These are phyloP conservation scores for Brachyalestes nurse DNA, from an alignment of 2,797 vertebrate species.

Conservation along the genomic window DNA sequence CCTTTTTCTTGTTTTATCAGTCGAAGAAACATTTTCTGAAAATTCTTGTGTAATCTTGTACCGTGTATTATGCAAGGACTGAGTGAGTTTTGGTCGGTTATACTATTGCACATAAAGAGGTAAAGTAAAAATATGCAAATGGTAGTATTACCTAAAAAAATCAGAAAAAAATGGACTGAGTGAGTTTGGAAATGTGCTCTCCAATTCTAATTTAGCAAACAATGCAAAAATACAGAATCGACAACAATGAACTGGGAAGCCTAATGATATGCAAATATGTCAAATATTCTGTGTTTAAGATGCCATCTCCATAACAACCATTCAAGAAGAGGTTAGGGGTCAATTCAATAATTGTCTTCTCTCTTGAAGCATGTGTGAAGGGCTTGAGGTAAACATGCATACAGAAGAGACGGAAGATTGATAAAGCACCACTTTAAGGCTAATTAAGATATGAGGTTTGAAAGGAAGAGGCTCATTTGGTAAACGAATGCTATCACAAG, in stretches of 20 bases:
- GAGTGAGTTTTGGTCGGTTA: too few relatives aligned
- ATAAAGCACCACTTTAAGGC: conserved; percentile 21
- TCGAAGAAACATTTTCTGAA: too few relatives aligned
- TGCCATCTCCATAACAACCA: conserved; percentile 62
- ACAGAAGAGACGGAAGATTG: conserved; percentile 18
- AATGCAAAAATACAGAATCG: conserved; percentile 6
- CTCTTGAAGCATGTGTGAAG: conserved; percentile 55
- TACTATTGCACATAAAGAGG: too few relatives aligned
- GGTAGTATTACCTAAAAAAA: too few relatives aligned
- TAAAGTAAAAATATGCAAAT: too few relatives aligned
- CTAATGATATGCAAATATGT: conserved; percentile 54
- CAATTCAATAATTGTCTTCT: conserved; percentile 62
- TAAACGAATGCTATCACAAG: not conserved
- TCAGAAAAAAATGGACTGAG: too few relatives aligned
- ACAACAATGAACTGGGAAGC: conserved; percentile 9
- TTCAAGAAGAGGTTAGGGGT: conserved; percentile 62
- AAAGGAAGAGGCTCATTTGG: conserved; percentile 5
- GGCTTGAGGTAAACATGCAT: conserved; percentile 43
- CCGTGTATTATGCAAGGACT: too few relatives aligned
- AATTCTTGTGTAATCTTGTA: too few relatives aligned
- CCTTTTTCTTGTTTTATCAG: too few relatives aligned
- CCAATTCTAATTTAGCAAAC: not conserved
- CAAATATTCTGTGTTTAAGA: conserved; percentile 33
- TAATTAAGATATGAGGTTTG: conserved; percentile 43
- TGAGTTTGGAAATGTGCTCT: too few relatives aligned